phyloP scores from a whole-genome alignment of 2,113 vertebrate species.

The Bucco capensis region DNA sequence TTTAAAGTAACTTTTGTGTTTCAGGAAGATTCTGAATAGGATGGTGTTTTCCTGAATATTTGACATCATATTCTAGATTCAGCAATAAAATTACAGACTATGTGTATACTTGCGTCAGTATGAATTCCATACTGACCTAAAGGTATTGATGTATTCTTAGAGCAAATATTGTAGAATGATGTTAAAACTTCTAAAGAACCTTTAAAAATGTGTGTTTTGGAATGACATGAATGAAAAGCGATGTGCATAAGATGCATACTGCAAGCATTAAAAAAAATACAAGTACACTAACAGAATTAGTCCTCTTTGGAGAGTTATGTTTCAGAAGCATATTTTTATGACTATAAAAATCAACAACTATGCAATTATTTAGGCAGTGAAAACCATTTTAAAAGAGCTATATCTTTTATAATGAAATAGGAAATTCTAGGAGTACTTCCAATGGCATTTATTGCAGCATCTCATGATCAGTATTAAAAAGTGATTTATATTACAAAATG shows the following conservation, averaged over 20 bases:
- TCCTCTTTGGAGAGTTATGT: background rate
- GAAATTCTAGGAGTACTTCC: background rate
- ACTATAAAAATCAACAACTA: background rate
- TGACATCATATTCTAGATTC: background rate
- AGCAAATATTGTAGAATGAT: constrained; percentile 19
- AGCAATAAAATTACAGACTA: background rate
- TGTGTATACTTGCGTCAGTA: background rate
- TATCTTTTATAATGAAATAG: background rate
- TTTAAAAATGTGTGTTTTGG: background rate
- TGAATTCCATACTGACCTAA: background rate
- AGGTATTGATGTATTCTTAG: background rate
- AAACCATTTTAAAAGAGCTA: background rate
- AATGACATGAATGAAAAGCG: background rate
- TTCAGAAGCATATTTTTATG: background rate
- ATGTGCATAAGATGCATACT: background rate
- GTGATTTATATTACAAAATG: background rate
- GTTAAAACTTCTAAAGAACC: background rate
- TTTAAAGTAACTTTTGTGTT: background rate
- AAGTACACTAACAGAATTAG: background rate
- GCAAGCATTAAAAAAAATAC: background rate
- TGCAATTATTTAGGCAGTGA: background rate
- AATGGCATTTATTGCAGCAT: background rate
- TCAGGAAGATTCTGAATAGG: background rate
- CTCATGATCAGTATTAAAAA: background rate
- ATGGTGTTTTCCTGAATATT: background rate